Base-by-base conservation (phyloP, 2,797 vertebrate species). In the Eupleurogrammus muticus region DNA sequence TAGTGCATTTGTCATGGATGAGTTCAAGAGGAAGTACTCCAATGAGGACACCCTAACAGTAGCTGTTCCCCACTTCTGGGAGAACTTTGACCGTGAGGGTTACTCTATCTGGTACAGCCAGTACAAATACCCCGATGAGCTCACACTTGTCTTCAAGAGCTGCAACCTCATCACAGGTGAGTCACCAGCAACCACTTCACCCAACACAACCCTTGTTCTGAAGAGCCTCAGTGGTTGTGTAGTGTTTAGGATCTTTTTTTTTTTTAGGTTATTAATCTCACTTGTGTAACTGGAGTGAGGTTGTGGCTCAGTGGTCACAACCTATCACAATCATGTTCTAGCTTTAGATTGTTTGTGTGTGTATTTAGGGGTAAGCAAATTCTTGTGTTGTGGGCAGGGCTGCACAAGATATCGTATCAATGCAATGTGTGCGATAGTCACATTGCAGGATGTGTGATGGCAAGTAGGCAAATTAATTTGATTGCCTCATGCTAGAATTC, bases 11-110 rank as follows among this genome's bases (percentile, higher is more conserved):
- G 69, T 96, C 47, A 81, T 99, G 93, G 97, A 98, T 5, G 97
- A 99, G 74, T 99, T 97, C 88, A 99, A 99, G 92, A 95, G 96
- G 59, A 98, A 96, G 53, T 99, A 99, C 70, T 99, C 97, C 67
- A 99, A 99, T 0, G 97, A 99, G 87, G 96, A 98, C 90, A 98
- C 97, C 0, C 74, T 96, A 61, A 81, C 80, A 0, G 96, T 97
- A 79, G 97, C 97, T 0, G 23, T 98, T 69, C 97, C 96, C 0
- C 90, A 97, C 80, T 98, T 99, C 82, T 98, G 96, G 97, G 96
- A 97, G 68, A 85, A 96, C 86, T 95, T 97, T 21, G 97, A 98
- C 84, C 90, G 86, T 1, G 95, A 97, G 60, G 97, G 97, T 0
- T 98, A 92, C 90, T 98, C 97, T 1, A 93, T 98, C 84, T 98